Base-by-base conservation (phyloP, 2,113 vertebrate species). In the Scomber colias region DNA sequence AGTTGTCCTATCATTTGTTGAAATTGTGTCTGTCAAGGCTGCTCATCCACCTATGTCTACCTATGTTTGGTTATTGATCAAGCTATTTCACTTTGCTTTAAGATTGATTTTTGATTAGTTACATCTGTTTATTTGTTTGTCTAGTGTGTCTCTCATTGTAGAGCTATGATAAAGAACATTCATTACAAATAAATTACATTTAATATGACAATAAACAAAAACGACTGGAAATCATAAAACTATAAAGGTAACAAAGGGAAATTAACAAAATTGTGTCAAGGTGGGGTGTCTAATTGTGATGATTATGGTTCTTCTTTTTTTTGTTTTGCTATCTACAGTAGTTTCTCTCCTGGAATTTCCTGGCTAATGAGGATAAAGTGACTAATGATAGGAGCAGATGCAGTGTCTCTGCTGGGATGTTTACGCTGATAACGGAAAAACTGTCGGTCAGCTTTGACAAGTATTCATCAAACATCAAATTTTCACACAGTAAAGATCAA, bases 311-410 rank as follows among this genome's bases (percentile, higher is more conserved):
- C 13, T 48, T 3, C 31, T 55, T 53, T 40, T 40, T 27, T 40
- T 40, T 2, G 8, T 40, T 40, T 40, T 4, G 54, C 2, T 6
- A 8, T 45, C 16, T 27, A 21, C 21, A 21, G 21, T 21, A 10
- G 7, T 53, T 71, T 35, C 31, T 68, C 35, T 53, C 8, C 17
- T 65, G 50, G 27, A 24, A 51, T 57, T 65, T 77, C 17, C 27
- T 64, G 35, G 68, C 50, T 60, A 80, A 67, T 66, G 71, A 86
- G 45, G 76, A 80, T 46, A 5, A 24, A 86, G 44, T 1, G 55
- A 31, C 55, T 82, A n/a, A 81, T 72, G 77, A 85, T 71, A 2
- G 35, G 21, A 83, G 53, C 82, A 85, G 77, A 89, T 83, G 82
- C 27, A 44, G 54, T 44, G 54, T 77, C 76, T 79, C 74, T 77